Percentiles rank a stretch among this genome's conserved stretches.
Conservation (phyloP, 2,113 vertebrate species). For the Percina caprodes region DNA sequence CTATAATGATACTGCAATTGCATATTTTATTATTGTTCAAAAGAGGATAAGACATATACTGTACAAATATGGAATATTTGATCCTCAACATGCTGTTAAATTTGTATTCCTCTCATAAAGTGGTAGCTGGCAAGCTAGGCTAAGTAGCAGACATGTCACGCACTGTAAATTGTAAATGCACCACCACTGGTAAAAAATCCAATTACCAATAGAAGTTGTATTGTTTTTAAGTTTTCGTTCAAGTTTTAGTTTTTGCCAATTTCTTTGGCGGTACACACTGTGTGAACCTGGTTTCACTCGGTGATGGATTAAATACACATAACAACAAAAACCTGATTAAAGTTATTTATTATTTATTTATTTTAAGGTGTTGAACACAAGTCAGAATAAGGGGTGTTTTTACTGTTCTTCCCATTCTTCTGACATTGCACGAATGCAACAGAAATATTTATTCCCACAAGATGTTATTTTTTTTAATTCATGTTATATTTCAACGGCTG, state of each 20-base stretch:
- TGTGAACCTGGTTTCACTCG: neutral
- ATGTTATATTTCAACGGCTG: neutral
- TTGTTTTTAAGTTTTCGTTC: too few species aligned
- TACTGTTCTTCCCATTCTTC: neutral
- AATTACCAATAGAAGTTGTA: too few species aligned
- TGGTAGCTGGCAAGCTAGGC: neutral
- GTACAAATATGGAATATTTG: too few species aligned
- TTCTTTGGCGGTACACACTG: too few species aligned
- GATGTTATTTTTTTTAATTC: neutral
- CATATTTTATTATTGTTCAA: neutral
- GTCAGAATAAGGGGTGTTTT: neutral
- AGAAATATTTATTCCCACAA: neutral
- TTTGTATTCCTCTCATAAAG: neutral
- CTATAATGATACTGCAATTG: neutral
- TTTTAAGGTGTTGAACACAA: neutral
- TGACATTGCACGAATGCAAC: neutral
- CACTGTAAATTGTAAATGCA: too few species aligned
- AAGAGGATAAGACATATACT: too few species aligned
- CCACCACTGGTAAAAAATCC: too few species aligned
- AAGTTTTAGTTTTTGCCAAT: too few species aligned
- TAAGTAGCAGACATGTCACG: neutral
- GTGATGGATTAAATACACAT: neutral
- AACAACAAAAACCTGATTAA: too few species aligned
- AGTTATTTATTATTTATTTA: too few species aligned
- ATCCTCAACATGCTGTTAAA: too few species aligned